Conservation (phyloP, 2,797 vertebrate species). For the Balearica regulorum region DNA sequence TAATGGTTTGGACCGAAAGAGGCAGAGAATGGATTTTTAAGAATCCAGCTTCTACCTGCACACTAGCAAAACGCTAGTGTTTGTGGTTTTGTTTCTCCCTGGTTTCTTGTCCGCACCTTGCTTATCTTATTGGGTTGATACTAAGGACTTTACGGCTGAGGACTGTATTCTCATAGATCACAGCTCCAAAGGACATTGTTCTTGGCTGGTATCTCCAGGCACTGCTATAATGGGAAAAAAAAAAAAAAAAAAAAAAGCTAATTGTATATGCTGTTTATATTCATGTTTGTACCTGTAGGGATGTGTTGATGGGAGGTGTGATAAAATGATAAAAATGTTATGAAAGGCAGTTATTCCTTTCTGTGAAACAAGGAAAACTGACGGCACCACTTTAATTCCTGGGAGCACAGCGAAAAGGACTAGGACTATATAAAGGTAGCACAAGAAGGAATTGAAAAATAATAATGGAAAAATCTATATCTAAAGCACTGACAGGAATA, state of each 20-base stretch:
- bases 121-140: background rate
- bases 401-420: background rate
- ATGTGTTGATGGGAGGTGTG: background rate
- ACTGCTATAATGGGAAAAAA: background rate
- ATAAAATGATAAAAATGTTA: background rate
- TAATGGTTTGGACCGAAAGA: background rate
- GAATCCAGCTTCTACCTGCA: background rate
- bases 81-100: background rate
- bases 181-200: background rate
- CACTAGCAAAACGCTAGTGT: background rate
- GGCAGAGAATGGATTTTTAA: background rate
- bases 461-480: slow-evolving; percentile 44
- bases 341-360: background rate
- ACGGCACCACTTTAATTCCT: background rate
- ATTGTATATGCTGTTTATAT: background rate
- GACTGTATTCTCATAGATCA: background rate
- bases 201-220: background rate
- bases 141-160: background rate
- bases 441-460: slow-evolving; percentile 9
- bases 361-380: background rate
- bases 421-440: background rate
- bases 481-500: background rate
- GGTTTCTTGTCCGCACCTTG: background rate
- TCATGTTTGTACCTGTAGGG: background rate
- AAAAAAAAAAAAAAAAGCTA: too few species aligned